A percentile compares a stretch with the other conserved stretches of the same genome.
Evolutionary conservation across 2,113 vertebrate species (phyloP).

Genomic region (Mormyrus lacerda): DNA sequence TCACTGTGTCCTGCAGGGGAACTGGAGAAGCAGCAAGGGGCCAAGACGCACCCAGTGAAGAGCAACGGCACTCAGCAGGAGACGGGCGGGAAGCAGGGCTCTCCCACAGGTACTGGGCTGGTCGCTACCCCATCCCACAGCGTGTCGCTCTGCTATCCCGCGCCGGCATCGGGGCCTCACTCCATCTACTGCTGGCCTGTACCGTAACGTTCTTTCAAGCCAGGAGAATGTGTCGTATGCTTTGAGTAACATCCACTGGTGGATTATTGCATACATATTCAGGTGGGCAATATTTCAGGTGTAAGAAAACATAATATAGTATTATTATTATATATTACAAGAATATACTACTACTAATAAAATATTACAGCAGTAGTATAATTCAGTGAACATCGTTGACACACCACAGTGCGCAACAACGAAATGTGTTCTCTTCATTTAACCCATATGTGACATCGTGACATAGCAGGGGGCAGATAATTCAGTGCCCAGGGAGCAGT

Average conservation of each 20-base stretch:
- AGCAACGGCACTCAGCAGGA: slow-evolving; percentile 78
- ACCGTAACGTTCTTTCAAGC: neutral
- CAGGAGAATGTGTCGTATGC: neutral
- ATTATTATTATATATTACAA: no score
- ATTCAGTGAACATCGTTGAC: no score
- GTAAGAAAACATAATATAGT: neutral
- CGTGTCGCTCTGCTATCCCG: neutral
- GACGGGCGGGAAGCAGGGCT: slow-evolving; percentile 71
- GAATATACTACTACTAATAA: neutral
- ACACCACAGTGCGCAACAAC: no score
- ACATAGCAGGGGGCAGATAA: no score
- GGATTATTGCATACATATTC: neutral
- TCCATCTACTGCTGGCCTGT: neutral
- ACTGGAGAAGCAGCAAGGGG: slow-evolving; percentile 85
- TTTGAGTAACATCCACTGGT: neutral
- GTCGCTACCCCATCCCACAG: neutral
- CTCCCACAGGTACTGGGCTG: slow-evolving; percentile 72
- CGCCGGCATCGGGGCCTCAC: neutral
- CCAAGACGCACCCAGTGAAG: slow-evolving; percentile 71
- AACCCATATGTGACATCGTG: no score
- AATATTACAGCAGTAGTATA: neutral
- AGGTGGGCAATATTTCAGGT: neutral
- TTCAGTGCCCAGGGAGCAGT: no score
- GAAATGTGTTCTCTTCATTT: no score
- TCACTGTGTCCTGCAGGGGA: slow-evolving; percentile 68